These are phyloP conservation scores for Harpalus rufipes DNA, from an alignment of 2,888 invertebrate species.

Conservation along the genomic window DNA sequence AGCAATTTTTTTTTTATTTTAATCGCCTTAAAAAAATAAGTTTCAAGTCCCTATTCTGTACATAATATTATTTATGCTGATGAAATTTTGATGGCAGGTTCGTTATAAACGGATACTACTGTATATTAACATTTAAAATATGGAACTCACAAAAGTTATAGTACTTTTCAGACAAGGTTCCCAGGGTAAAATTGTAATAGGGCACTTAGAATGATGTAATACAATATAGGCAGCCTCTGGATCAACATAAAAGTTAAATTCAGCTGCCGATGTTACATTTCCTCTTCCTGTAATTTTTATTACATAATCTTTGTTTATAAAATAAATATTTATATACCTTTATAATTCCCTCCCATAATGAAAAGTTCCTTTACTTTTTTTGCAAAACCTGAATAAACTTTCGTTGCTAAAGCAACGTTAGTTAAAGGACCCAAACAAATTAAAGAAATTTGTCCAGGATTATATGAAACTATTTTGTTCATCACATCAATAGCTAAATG, in stretches of 20 bases:
- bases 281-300: constrained; percentile 78
- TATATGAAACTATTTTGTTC: constrained; percentile 79
- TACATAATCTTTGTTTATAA: constrained; percentile 68
- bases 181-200: constrained; percentile 84
- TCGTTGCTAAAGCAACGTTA: constrained; percentile 87
- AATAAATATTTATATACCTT: constrained; percentile 78
- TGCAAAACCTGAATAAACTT: constrained; percentile 83
- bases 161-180: constrained; percentile 80
- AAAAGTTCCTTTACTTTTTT: constrained; percentile 83
- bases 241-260: constrained; percentile 88
- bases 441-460: constrained; percentile 81
- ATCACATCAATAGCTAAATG: constrained; percentile 79
- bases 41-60: too few species aligned
- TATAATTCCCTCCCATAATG: constrained; percentile 89
- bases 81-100: too few species aligned
- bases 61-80: too few species aligned
- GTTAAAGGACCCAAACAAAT: constrained; percentile 88
- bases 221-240: constrained; percentile 88
- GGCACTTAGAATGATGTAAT: constrained; percentile 80
- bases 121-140: too few species aligned
- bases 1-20: too few species aligned
- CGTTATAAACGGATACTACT: too few species aligned
- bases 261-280: constrained; percentile 82
- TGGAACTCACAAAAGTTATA: constrained; percentile 74
- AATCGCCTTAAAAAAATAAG: too few species aligned